These are phyloP conservation scores for Centropyge bicolor DNA, from an alignment of 2,797 vertebrate species.

Conservation along the genomic window DNA sequence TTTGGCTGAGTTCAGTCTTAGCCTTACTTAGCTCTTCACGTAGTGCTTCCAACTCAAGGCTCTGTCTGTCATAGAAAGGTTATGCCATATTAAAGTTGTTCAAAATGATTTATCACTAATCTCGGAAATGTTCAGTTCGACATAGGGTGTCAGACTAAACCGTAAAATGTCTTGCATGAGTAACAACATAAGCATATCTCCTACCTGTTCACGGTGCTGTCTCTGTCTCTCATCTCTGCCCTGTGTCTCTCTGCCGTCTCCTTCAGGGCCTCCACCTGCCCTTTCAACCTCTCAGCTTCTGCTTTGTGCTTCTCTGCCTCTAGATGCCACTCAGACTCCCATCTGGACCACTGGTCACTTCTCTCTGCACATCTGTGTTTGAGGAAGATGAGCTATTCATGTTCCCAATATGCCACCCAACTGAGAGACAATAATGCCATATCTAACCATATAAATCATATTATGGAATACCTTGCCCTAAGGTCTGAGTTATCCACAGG, in stretches of 20 bases:
- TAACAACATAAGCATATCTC: not conserved
- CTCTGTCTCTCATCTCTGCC: slow-evolving; percentile 79
- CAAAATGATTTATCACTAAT: slow-evolving; percentile 16
- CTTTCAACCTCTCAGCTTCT: slow-evolving; percentile 78
- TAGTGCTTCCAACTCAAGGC: slow-evolving; percentile 75
- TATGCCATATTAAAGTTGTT: slow-evolving; percentile 18
- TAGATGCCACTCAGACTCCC: slow-evolving; percentile 71
- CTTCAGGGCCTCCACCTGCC: slow-evolving; percentile 80
- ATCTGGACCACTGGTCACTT: slow-evolving; percentile 57
- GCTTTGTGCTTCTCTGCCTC: slow-evolving; percentile 73
- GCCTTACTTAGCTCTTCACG: slow-evolving; percentile 69
- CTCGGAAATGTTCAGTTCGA: not conserved
- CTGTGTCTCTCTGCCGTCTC: slow-evolving; percentile 70
- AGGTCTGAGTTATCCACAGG: slow-evolving; percentile 45
- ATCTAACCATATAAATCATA: not conserved
- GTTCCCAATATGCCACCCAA: not conserved
- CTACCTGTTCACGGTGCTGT: slow-evolving; percentile 78
- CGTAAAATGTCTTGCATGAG: not conserved
- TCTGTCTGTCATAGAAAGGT: slow-evolving; percentile 72
- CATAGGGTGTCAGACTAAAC: slow-evolving; percentile 9
- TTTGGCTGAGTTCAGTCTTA: slow-evolving; percentile 73
- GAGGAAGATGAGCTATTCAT: slow-evolving; percentile 2
- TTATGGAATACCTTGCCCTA: slow-evolving; percentile 60
- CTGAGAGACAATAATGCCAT: not conserved
- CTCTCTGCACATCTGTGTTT: slow-evolving; percentile 65